These are phyloP conservation scores for Jaculus jaculus DNA, from an alignment of 2,113 vertebrate species.

Conservation along the genomic window DNA sequence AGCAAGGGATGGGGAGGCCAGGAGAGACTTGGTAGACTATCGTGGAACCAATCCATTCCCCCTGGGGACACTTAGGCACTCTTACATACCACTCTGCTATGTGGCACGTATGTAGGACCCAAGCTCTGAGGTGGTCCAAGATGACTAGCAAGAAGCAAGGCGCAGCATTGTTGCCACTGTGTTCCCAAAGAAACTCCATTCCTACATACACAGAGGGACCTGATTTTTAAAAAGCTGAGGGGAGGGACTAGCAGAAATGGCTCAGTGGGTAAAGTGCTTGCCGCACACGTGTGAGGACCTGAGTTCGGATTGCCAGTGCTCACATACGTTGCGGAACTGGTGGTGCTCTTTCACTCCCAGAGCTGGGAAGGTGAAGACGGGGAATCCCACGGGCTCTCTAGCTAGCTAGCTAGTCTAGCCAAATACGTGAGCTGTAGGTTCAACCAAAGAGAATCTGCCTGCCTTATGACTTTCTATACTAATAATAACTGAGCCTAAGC, in stretches of 20 bases:
- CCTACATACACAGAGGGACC: neutral
- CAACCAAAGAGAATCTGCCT: too few relatives aligned
- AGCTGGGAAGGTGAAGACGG: too few relatives aligned
- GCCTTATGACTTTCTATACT: neutral
- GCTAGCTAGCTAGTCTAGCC: too few relatives aligned
- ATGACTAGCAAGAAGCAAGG: neutral
- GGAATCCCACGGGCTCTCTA: too few relatives aligned
- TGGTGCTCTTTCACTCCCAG: too few relatives aligned
- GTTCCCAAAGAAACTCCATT: neutral
- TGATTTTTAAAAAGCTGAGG: neutral
- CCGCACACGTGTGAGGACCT: too few relatives aligned
- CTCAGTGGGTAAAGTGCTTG: too few relatives aligned
- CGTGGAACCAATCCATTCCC: neutral
- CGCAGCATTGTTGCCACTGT: neutral
- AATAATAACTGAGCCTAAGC: neutral
- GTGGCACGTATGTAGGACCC: fast-evolving
- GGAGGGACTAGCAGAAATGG: too few relatives aligned
- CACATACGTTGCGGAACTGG: too few relatives aligned
- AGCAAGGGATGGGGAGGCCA: neutral
- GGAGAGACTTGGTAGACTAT: neutral
- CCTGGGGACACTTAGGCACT: neutral
- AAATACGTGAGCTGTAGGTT: too few relatives aligned
- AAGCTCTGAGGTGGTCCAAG: neutral
- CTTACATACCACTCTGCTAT: neutral
- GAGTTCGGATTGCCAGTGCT: too few relatives aligned